Evolutionary conservation across 2,113 vertebrate genomes (phyloP), one percentile per base, ranked within the genome.

Genomic region (Dryoscopus gambensis): DNA sequence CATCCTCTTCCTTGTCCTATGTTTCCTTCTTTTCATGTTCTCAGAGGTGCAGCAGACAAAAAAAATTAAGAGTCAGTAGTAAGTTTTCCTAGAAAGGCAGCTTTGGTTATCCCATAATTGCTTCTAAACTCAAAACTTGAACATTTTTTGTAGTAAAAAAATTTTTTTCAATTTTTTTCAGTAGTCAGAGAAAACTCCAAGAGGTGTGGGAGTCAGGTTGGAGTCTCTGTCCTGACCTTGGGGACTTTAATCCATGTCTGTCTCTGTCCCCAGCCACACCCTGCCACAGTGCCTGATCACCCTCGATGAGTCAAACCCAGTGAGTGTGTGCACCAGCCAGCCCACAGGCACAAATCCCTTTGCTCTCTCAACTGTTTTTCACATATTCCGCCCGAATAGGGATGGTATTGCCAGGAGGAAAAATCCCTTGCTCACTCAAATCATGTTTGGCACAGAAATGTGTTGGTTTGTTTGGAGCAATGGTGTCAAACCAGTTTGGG

Each of bases 391-490:
- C 30, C 20, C 23, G 10, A 75, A 47, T 6, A 67, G 13, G 6
- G 12, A 39, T 30, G 7, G 6, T 27, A 47, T 13, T 3, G 0
- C 15, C 52, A 24, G 16, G 5, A 40, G 30, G 25, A 79, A 83
- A 53, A 69, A 76, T 23, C 9, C 4, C 35, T 69, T 9, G 0
- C 39, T 68, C 37, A 1, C 10, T 65, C 68, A 62, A 33, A n/a
- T 28, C 9, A 2, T 3, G 25, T 28, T 79, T 73, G 3, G 0
- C 37, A 22, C 4, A 31, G n/a, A 60, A 85, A 57, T 1, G 3
- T 6, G 6, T 19, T 87, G 8, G 4, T 74, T 22, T 78, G 5
- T 28, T 25, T 20, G 13, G 6, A 57, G 28, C 15, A 37, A 5
- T 0, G 2, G 22, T 5, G 3, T 35, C 52, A 19, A 88, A 86